phyloP scores from a whole-genome alignment of 1,140 invertebrate species.

The Drosophila parvula region DNA sequence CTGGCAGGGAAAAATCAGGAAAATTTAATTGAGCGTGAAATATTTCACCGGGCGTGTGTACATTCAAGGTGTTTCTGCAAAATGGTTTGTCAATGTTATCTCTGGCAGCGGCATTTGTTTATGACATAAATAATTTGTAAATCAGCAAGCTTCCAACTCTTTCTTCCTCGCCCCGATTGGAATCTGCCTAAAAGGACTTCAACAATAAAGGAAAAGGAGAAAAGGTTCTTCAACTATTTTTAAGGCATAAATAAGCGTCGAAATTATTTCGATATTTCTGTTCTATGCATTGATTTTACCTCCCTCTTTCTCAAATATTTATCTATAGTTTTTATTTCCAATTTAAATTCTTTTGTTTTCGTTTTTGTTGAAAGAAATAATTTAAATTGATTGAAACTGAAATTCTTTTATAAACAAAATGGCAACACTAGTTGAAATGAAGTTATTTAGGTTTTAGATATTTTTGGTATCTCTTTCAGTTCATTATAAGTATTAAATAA shows the following conservation, averaged over 20 bases:
- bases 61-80: conserved; percentile 24
- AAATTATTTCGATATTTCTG: conserved; percentile 23
- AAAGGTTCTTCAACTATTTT: conserved; percentile 11
- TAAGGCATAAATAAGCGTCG: conserved; percentile 17
- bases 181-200: conserved; percentile 1
- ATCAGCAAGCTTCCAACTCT: conserved; percentile 25
- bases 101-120: conserved; percentile 18
- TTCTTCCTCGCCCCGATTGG: neutral
- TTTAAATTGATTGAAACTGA: conserved; percentile 6
- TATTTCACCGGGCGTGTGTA: conserved; percentile 29
- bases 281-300: neutral
- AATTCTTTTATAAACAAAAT: neutral
- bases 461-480: neutral
- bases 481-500: neutral
- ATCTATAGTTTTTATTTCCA: neutral
- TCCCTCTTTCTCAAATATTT: neutral
- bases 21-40: conserved; percentile 78
- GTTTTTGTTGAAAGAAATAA: neutral
- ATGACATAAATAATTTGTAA: conserved; percentile 43
- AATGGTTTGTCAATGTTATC: conserved; percentile 28
- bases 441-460: neutral
- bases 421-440: neutral
- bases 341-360: neutral
- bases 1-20: conserved; percentile 25
- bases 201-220: too few species aligned